Evolutionary conservation across 2,797 vertebrate genomes (phyloP).

Genomic region (Neoniphon sammara): DNA sequence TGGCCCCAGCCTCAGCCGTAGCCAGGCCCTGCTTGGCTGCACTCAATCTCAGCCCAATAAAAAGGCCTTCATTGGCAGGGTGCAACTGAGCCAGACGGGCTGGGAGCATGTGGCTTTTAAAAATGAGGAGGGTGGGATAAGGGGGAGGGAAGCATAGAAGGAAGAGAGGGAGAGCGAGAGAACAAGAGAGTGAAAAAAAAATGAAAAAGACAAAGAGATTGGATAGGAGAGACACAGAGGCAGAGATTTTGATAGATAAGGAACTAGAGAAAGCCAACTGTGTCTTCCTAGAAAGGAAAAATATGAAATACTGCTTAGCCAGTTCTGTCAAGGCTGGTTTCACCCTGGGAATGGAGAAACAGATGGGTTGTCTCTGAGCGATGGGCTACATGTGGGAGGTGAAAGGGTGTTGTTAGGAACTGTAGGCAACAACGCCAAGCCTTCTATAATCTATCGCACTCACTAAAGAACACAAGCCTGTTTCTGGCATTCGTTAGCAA

Average conservation of each 20-base stretch:
- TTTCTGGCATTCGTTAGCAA: constrained; percentile 72
- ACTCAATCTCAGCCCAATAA: constrained; percentile 89
- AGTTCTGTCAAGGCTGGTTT: constrained; percentile 77
- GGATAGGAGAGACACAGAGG: constrained; percentile 57
- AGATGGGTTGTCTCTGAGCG: constrained; percentile 78
- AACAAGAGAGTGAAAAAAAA: constrained; percentile 45
- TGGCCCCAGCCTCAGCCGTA: constrained; percentile 73
- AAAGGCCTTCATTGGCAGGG: constrained; percentile 86
- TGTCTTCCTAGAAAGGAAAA: constrained; percentile 60
- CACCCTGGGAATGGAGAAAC: constrained; percentile 78
- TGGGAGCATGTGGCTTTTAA: constrained; percentile 83
- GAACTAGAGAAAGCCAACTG: constrained; percentile 60
- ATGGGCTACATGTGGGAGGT: constrained; percentile 77
- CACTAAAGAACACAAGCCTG: constrained; percentile 58
- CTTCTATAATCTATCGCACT: constrained; percentile 70
- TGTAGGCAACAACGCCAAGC: constrained; percentile 66
- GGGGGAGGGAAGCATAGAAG: constrained; percentile 30
- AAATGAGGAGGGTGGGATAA: constrained; percentile 75
- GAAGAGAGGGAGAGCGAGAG: constrained; percentile 26
- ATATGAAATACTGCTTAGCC: constrained; percentile 68
- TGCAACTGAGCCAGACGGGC: constrained; percentile 83
- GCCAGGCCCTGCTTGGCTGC: constrained; percentile 86
- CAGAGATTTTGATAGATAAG: constrained; percentile 66
- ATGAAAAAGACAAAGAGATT: constrained; percentile 61
- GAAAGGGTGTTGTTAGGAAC: constrained; percentile 77